Base-by-base conservation (phyloP, 2,113 vertebrate genomes). In the Onychorhynchus coronatus region DNA sequence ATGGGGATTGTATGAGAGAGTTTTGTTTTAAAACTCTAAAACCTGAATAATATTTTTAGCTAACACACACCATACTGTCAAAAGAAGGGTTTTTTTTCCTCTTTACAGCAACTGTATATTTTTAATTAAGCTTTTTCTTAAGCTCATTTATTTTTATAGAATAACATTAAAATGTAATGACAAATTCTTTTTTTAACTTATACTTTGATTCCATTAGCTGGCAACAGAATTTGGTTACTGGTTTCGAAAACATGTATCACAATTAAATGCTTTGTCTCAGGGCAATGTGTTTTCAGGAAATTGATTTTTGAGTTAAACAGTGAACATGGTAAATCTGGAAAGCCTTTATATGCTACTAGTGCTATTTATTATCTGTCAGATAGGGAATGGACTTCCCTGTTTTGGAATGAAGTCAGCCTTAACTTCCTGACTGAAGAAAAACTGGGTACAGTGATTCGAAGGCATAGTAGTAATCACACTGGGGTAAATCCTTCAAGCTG, bases 261-360 rank as follows among this genome's bases (percentile, higher is more conserved):
- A 88, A 67, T 90, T 95, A 83, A 91, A 85, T 76, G 15, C 74
- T 63, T 76, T 83, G 49, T 91, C 78, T 91, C 80, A 76, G 41
- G 53, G 70, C 67, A 74, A 0, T 39, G 72, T 65, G 42, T 88
- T 83, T 86, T 88, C 82, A 91, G 55, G 68, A 96, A 77, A 95
- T 93, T 74, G 93, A 90, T 93, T 95, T 96, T 93, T 91, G 74
- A 94, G 75, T 95, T 93, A 89, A 89, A 66, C 55, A n/a, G 50
- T 73, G 68, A 75, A 86, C 39, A 5, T 59, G 47, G 89, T 77
- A 78, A 87, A 71, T 89, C 68, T 95, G 65, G n/a, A 42, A 86
- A 84, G 50, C 42, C 59, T 81, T 86, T 95, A 44, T 84, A 19
- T 18, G 24, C 65, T 84, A 17, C 59, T 59, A 31, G 35, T 53